phyloP scores from a whole-genome alignment of 2,888 invertebrate species.

The Allygus modestus region DNA sequence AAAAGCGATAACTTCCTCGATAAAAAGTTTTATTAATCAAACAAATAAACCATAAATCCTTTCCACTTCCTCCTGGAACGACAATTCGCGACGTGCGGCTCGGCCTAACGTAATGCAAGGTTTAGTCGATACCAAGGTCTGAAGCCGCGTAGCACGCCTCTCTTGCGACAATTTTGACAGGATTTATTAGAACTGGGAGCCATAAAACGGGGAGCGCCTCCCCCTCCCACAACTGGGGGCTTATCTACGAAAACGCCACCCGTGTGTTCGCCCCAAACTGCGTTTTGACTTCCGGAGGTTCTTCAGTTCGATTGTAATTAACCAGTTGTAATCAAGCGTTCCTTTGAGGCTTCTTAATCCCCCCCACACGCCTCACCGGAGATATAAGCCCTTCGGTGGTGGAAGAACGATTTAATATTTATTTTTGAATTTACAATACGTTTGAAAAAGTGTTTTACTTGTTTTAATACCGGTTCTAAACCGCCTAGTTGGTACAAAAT shows the following conservation, averaged over 20 bases:
- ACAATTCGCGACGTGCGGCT: neutral
- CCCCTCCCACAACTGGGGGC: conserved; percentile 23
- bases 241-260: conserved; percentile 41
- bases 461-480: too few relatives aligned
- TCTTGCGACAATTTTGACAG: conserved; percentile 61
- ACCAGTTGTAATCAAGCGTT: neutral
- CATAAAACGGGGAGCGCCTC: conserved; percentile 64
- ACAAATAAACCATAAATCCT: too few relatives aligned
- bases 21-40: too few relatives aligned
- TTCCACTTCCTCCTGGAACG: neutral
- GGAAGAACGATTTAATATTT: too few relatives aligned
- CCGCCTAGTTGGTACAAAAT: too few relatives aligned
- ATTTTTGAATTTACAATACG: too few relatives aligned
- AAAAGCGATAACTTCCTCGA: too few relatives aligned
- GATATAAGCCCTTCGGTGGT: too few relatives aligned
- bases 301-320: conserved; percentile 24
- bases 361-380: neutral
- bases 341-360: conserved; percentile 31
- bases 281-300: conserved; percentile 3
- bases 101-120: conserved; percentile 7
- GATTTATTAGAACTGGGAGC: conserved; percentile 64
- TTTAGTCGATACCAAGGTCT: conserved; percentile 45
- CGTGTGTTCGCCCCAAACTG: neutral
- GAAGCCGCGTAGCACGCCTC: neutral
- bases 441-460: too few relatives aligned